phyloP scores from a whole-genome alignment of 2,888 invertebrate species.

The Drosophila fulvimacula region DNA sequence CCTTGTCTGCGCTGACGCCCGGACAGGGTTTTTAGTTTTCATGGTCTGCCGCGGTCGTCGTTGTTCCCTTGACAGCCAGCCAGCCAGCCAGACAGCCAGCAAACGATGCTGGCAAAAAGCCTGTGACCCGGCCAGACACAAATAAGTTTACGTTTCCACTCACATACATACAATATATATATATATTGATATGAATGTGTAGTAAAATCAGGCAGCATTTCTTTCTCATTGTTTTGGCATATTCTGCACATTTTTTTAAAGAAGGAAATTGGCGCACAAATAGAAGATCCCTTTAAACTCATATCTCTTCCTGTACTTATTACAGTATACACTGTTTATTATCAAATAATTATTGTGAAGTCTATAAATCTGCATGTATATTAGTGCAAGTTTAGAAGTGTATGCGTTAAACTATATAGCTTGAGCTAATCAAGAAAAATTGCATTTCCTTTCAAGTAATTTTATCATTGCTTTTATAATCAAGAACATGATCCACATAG shows the following conservation, averaged over 20 bases:
- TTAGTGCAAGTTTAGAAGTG: neutral
- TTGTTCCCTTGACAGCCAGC: conserved; percentile 39
- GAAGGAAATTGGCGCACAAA: neutral
- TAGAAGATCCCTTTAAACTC: too few relatives aligned
- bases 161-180: neutral
- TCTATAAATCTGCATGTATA: neutral
- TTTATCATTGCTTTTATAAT: conserved; percentile 5
- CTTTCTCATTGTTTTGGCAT: neutral
- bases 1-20: conserved; percentile 39
- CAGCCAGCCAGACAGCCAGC: conserved; percentile 19
- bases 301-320: neutral
- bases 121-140: conserved; percentile 25
- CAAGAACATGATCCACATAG: conserved; percentile 16
- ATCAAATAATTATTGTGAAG: neutral
- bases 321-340: neutral
- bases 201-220: neutral
- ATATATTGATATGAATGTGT: neutral
- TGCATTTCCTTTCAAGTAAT: conserved; percentile 1
- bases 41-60: conserved; percentile 48
- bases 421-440: neutral
- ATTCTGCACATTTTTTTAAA: neutral
- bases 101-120: conserved; percentile 12
- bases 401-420: neutral
- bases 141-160: conserved; percentile 1
- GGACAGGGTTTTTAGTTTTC: conserved; percentile 48